A percentile compares a stretch with the other conserved stretches of the same genome.
Evolutionary conservation across 2,888 invertebrate genomes (phyloP).

Genomic region (Sinodicranocentrus sp.): DNA sequence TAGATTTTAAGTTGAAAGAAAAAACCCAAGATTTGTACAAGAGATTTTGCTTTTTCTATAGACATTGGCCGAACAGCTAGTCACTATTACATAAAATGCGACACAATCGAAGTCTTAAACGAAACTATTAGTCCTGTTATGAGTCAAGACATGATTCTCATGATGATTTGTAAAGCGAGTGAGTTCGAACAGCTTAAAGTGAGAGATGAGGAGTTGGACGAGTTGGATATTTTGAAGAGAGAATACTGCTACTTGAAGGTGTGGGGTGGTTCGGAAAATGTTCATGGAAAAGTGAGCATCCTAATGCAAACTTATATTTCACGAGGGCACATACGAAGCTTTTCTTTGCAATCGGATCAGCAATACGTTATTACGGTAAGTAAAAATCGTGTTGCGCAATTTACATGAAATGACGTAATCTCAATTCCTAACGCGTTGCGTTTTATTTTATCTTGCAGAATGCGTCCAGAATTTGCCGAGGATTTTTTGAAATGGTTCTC

Average conservation of each 20-base stretch:
- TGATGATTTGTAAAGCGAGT: slow-evolving; percentile 93
- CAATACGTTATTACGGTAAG: slow-evolving; percentile 92
- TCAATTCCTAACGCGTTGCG: no score
- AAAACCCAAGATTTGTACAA: neutral
- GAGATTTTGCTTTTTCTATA: slow-evolving; percentile 73
- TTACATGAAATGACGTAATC: no score
- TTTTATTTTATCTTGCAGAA: slow-evolving; percentile 82
- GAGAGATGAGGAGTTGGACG: slow-evolving; percentile 95
- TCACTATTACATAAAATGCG: slow-evolving; percentile 97
- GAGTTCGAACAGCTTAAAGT: slow-evolving; percentile 98
- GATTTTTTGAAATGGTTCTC: slow-evolving; percentile 95
- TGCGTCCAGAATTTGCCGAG: slow-evolving; percentile 92
- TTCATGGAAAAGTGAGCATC: slow-evolving; percentile 97
- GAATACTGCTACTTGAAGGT: slow-evolving; percentile 89
- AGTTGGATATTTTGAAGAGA: slow-evolving; percentile 88
- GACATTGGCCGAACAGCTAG: slow-evolving; percentile 98
- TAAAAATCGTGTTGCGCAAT: no score
- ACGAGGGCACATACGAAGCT: slow-evolving; percentile 87
- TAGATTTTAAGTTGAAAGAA: no score
- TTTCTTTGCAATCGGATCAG: slow-evolving; percentile 92
- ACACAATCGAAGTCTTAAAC: slow-evolving; percentile 96
- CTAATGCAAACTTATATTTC: slow-evolving; percentile 94
- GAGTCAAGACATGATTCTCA: slow-evolving; percentile 91
- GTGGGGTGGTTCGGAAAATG: slow-evolving; percentile 90
- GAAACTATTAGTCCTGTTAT: slow-evolving; percentile 88